phyloP scores from a whole-genome alignment of 1,140 invertebrate species.

The Batillaria attramentaria region DNA sequence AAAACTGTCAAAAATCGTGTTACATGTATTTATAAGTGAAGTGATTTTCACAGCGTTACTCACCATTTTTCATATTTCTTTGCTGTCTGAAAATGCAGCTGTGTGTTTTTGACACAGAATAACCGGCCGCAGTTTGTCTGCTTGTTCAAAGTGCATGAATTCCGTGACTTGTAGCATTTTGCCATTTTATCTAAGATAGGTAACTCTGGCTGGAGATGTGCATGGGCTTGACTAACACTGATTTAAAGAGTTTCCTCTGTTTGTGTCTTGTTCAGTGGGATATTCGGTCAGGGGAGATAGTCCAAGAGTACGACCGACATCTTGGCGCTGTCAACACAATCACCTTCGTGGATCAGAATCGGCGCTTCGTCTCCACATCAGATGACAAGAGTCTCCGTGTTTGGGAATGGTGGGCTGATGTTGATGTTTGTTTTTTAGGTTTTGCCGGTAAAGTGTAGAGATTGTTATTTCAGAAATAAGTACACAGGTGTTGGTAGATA shows the following conservation, averaged over 20 bases:
- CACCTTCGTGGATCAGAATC: constrained; percentile 98
- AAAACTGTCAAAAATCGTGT: too few relatives aligned
- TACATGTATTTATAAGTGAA: neutral
- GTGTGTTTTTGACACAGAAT: too few relatives aligned
- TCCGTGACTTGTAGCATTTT: neutral
- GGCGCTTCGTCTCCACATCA: constrained; percentile 97
- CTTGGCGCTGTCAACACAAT: constrained; percentile 98
- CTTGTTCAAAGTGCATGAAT: too few relatives aligned
- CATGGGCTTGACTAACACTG: too few relatives aligned
- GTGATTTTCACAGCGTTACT: neutral
- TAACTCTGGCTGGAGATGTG: too few relatives aligned
- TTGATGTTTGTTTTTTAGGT: constrained; percentile 17
- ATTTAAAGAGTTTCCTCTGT: neutral
- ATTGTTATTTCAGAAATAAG: too few relatives aligned
- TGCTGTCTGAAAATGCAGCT: too few relatives aligned
- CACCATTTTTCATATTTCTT: too few relatives aligned
- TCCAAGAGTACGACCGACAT: constrained; percentile 98
- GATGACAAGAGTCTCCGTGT: constrained; percentile 99
- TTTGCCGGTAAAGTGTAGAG: too few relatives aligned
- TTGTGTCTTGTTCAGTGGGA: constrained; percentile 85
- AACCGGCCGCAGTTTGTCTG: too few relatives aligned
- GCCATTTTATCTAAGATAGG: neutral
- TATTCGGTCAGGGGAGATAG: constrained; percentile 90
- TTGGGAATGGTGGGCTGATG: constrained; percentile 97
- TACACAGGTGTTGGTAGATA: too few relatives aligned